Percentiles rank a stretch among this genome's conserved stretches.
Conservation (phyloP, 1,140 invertebrate genomes). For the Atta cephalotes region DNA sequence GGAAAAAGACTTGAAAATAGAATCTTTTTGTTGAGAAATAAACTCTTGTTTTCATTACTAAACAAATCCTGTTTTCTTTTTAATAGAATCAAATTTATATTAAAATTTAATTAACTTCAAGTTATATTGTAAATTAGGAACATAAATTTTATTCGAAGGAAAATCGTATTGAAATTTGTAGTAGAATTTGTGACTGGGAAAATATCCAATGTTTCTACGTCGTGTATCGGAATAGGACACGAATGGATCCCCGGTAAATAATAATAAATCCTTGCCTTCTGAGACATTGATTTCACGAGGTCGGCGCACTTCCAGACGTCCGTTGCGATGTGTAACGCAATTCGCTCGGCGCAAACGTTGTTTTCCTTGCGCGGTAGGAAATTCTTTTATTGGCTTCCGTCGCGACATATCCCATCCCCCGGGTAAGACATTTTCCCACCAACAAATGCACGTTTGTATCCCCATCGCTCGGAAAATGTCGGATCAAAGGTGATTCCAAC, state of each 20-base stretch:
- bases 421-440: constrained; percentile 59
- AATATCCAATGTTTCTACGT: not conserved
- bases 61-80: not conserved
- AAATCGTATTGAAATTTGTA: constrained; percentile 26
- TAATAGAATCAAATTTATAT: not conserved
- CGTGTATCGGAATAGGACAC: not conserved
- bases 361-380: constrained; percentile 44
- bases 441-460: constrained; percentile 53
- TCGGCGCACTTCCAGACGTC: constrained; percentile 21
- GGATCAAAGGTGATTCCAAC: constrained; percentile 53
- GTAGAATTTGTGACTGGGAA: not conserved
- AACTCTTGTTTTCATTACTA: not conserved
- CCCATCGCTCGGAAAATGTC: constrained; percentile 6
- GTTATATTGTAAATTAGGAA: not conserved
- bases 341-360: constrained; percentile 36
- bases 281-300: constrained; percentile 37
- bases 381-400: constrained; percentile 54
- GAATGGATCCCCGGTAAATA: constrained; percentile 37
- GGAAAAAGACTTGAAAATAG: not conserved
- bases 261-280: constrained; percentile 53
- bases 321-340: constrained; percentile 45
- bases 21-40: not conserved
- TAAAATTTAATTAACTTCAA: not conserved
- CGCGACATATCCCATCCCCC: constrained; percentile 58
- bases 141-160: not conserved